phyloP scores from a whole-genome alignment of 1,140 invertebrate species.

The Eumeta japonica region DNA sequence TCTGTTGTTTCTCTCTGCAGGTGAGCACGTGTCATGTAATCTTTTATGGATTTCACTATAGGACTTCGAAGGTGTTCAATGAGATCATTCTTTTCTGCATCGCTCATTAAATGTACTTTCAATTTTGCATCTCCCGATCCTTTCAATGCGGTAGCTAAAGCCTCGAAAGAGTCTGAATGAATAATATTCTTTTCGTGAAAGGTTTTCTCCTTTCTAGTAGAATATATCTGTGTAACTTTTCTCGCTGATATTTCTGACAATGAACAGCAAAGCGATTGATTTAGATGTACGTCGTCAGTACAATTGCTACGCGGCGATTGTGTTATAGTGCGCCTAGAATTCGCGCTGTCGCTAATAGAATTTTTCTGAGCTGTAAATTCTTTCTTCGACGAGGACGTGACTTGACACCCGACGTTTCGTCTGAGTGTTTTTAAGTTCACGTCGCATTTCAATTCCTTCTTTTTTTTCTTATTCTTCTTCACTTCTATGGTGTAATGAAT shows the following conservation, averaged over 20 bases:
- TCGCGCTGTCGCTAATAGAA: no score
- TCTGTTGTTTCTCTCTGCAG: conserved; percentile 13
- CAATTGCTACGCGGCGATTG: conserved; percentile 31
- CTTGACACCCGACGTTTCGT: no score
- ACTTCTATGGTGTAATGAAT: conserved; percentile 37
- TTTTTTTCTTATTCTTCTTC: conserved; percentile 23
- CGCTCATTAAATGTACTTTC: conserved; percentile 47
- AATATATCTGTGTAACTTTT: conserved; percentile 22
- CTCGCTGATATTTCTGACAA: conserved; percentile 35
- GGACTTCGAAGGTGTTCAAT: conserved; percentile 31
- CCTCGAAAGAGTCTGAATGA: conserved; percentile 36
- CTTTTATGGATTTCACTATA: conserved; percentile 27
- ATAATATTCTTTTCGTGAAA: conserved; percentile 20
- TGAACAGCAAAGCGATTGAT: conserved; percentile 30
- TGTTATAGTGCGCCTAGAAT: no score
- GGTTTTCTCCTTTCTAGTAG: no score
- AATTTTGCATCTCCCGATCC: conserved; percentile 23
- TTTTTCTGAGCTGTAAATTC: no score
- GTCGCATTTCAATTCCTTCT: no score
- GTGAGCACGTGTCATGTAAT: conserved; percentile 25
- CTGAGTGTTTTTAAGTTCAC: no score
- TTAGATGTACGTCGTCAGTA: conserved; percentile 33
- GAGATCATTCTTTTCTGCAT: conserved; percentile 31
- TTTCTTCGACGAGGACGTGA: no score
- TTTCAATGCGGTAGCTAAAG: conserved; percentile 27